Conservation (phyloP, 1,140 invertebrate species). For the Drosophila sechellia region DNA sequence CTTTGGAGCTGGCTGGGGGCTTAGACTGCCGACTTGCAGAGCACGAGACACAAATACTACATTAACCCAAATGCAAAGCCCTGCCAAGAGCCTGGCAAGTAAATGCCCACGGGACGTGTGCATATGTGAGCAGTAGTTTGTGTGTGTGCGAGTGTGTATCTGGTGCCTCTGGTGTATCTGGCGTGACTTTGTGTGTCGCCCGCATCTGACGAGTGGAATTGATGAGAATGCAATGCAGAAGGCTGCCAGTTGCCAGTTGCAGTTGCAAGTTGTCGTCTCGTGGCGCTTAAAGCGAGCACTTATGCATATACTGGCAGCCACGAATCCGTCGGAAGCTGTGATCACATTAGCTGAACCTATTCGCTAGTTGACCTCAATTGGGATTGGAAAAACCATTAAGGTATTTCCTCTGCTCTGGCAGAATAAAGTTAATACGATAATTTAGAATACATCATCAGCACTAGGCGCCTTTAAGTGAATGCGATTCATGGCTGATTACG, state of each 20-base stretch:
- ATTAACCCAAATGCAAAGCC: slow-evolving; percentile 81
- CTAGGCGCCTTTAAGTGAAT: background rate
- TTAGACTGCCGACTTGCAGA: slow-evolving; percentile 17
- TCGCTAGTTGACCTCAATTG: slow-evolving; percentile 38
- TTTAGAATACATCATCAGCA: background rate
- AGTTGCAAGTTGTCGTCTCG: slow-evolving; percentile 5
- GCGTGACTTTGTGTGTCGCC: slow-evolving; percentile 19
- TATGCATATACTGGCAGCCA: slow-evolving; percentile 18
- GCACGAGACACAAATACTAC: slow-evolving; percentile 77
- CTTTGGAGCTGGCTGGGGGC: slow-evolving; percentile 34
- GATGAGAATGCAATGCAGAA: slow-evolving; percentile 42
- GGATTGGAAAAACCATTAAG: slow-evolving; percentile 30
- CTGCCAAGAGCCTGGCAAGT: slow-evolving; percentile 75
- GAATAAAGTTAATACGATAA: slow-evolving; percentile 19
- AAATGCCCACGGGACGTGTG: slow-evolving; percentile 65
- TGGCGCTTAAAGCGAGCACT: slow-evolving; percentile 38
- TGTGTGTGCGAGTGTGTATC: background rate
- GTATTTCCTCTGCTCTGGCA: background rate
- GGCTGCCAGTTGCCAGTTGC: slow-evolving; percentile 29
- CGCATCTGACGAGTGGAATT: slow-evolving; percentile 53
- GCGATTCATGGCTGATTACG: background rate
- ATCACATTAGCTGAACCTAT: slow-evolving; percentile 33
- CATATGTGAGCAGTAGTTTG: slow-evolving; percentile 23
- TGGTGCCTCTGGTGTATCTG: background rate
- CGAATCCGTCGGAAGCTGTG: slow-evolving; percentile 29